Base-by-base conservation (phyloP, 2,113 vertebrate species). In the Diadophis punctatus region DNA sequence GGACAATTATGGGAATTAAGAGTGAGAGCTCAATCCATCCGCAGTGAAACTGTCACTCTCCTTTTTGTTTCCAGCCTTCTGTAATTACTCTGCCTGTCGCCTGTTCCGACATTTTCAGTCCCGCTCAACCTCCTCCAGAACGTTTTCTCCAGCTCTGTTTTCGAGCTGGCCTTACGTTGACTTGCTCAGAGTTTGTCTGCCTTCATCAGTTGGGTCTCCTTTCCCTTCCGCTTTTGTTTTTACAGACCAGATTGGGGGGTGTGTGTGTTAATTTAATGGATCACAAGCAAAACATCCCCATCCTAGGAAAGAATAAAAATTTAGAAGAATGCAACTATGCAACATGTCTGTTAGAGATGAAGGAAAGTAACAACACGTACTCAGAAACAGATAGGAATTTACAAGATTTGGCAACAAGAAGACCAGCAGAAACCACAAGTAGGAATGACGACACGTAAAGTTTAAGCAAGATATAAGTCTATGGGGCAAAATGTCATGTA, bases 1-100 rank as follows among this genome's bases (percentile, higher is more conserved):
- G 96, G 96, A 96, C 96, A 97, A 96, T 97, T 96, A 96, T 93
- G 94, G 96, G 96, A 96, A 97, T 96, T 96, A 95, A 97, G 96
- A 96, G 91, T 16, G 90, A 96, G 95, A 96, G 95, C 94, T 96
- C 94, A 95, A 96, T 97, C 97, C 94, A 95, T 94, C 95, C 95
- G 92, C 95, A 94, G 95, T 93, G 94, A 95, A 96, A 95, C 95
- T 96, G 96, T 96, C 96, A 95, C 94, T 96, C 91, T 93, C 94
- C 25, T 11, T 91, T 96, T 97, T 96, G 96, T 97, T 96, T 96
- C 95, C 95, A 0, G 93, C 94, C 93, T 96, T 95, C 92, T 95
- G 89, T 94, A 96, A 96, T 97, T 96, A 96, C 94, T 92, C 95
- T 94, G 95, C 96, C 95, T 95, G 90, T 93, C 46, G 84, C 95